phyloP scores from a whole-genome alignment of 2,113 vertebrate species.

The Castor canadensis region DNA sequence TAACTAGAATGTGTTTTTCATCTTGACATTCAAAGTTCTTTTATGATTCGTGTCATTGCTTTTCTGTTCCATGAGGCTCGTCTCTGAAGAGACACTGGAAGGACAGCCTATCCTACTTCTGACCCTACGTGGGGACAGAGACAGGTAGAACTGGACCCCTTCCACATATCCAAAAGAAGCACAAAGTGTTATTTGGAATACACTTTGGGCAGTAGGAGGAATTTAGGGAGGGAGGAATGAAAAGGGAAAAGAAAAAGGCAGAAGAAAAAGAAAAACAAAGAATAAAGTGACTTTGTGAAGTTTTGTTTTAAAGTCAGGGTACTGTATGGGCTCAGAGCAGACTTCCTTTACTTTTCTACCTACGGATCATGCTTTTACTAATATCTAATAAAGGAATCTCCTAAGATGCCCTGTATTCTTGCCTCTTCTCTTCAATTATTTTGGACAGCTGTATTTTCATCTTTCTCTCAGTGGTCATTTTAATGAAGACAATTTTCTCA shows the following conservation, averaged over 20 bases:
- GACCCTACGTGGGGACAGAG: rapidly evolving
- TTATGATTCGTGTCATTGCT: neutral
- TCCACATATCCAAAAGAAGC: neutral
- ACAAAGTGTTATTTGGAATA: neutral
- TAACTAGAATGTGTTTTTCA: neutral
- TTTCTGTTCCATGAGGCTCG: neutral
- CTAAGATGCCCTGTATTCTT: neutral
- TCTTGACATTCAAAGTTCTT: neutral
- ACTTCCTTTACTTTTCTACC: no score
- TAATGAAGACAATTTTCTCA: neutral
- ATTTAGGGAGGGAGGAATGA: neutral
- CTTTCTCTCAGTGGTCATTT: neutral
- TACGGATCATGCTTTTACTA: neutral
- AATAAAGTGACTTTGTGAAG: neutral
- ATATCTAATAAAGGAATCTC: neutral
- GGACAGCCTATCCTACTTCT: neutral
- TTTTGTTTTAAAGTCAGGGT: neutral
- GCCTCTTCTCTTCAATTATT: neutral
- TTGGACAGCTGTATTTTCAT: neutral
- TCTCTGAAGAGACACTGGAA: neutral
- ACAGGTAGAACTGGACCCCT: neutral
- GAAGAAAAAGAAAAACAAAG: neutral
- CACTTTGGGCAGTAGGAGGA: neutral
- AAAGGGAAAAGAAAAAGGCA: neutral
- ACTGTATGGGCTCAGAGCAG: neutral